Evolutionary conservation across 2,797 vertebrate genomes (phyloP), one percentile per base, ranked within the genome.

Genomic region (Argentina silus): DNA sequence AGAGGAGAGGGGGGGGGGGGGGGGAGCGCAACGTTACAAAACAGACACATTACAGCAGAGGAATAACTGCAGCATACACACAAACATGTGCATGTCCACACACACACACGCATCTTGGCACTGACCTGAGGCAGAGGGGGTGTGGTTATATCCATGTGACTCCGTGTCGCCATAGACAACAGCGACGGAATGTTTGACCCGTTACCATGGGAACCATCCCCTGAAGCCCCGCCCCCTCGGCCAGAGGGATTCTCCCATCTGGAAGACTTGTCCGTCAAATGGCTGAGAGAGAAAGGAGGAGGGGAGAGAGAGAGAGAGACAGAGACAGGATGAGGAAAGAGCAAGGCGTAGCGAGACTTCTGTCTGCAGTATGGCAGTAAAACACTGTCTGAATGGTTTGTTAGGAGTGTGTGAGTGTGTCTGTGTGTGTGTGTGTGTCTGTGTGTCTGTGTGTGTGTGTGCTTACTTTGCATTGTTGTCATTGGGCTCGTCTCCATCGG

Each of bases 61-160:
- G 27, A 36, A 36, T 36, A 36, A 36, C 27, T 36, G 27, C 14
- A 36, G 89, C 61, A 57, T 15, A 50, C 71, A 56, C 50, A 15
- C 61, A 21, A 12, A 8, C 60, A 12, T 36, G 27, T 36, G 27
- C 27, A 36, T 36, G 27, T 36, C 27, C 4, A 36, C 48, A 19
- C 59, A 7, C 69, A 6, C 60, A 15, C 53, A 12, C 55, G 4
- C 27, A 36, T 36, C 27, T 36, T 36, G 27, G 36, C 60, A 62
- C 92, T 92, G 66, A 90, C 93, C 81, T 95, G 95, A 78, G 96
- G 96, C 88, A 98, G 89, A 51, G 96, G 96, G 36, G 96, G 96
- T 36, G 96, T 97, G 83, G 96, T 98, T 86, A 97, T 96, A 88
- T 97, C 96, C 95, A 97, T 96, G 90, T 97, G 96, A 92, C 93